These are phyloP conservation scores for Characodon lateralis DNA, from an alignment of 2,797 vertebrate genomes.

Conservation along the genomic window DNA sequence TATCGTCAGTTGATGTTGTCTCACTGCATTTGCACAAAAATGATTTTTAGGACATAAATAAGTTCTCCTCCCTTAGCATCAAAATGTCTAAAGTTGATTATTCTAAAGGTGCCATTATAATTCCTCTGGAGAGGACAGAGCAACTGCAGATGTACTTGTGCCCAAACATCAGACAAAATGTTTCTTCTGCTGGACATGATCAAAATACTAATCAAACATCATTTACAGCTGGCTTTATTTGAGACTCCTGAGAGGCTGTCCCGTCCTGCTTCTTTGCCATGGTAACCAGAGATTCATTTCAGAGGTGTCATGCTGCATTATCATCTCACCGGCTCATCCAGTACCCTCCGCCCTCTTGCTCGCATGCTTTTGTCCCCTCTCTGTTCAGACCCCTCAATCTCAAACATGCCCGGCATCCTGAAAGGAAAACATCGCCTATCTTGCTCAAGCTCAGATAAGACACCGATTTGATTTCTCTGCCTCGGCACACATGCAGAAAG, in stretches of 20 bases:
- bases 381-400: conserved; percentile 74
- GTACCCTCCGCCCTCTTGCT: conserved; percentile 82
- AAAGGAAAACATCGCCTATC: conserved; percentile 69
- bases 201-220: conserved; percentile 99
- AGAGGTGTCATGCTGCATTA: conserved; percentile 99
- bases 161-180: conserved; percentile 71
- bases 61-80: not conserved
- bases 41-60: not conserved
- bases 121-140: conserved; percentile 24
- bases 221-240: conserved; percentile 97
- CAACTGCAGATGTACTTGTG: conserved; percentile 26
- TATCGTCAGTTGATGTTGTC: not conserved
- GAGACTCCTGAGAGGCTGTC: conserved; percentile 91
- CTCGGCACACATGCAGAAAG: conserved; percentile 23
- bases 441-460: conserved; percentile 57
- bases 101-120: not conserved
- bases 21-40: not conserved
- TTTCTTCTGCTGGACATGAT: conserved; percentile 91
- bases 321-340: conserved; percentile 92
- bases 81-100: not conserved
- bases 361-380: conserved; percentile 65
- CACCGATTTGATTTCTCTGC: conserved; percentile 42
- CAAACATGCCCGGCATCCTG: conserved; percentile 69
- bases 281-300: conserved; percentile 99
- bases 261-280: conserved; percentile 93